Evolutionary conservation across 2,888 invertebrate genomes (phyloP), one percentile per base, ranked within the genome.

Genomic region (Caenorhabditis sinica): DNA sequence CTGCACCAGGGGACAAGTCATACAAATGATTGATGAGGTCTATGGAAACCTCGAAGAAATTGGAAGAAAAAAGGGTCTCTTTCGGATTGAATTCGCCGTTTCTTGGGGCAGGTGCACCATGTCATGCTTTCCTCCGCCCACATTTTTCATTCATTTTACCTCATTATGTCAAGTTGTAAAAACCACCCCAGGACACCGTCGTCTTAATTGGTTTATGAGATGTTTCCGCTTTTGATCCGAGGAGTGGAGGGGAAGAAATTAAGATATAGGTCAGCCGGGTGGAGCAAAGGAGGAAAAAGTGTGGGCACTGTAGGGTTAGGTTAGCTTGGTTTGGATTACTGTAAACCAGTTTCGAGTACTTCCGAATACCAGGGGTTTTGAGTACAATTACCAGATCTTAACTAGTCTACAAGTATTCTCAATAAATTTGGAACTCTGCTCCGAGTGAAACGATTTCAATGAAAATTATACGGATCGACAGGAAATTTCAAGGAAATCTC

Each of bases 1-100:
- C 73, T 61, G 71, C 63, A 80, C 72, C 45, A 68, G 40, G 40
- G 40, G 81, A 82, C 81, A 82, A 82, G 81, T 82, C 81, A 82
- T 82, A 82, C 81, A 74, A 82, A 82, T 82, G 82, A 82, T 82
- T 82, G 82, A 82, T 82, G 82, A 75, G 82, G 82, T 82, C 75
- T 82, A 82, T 82, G 75, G 82, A 75, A 82, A 63, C 61, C 36
- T 53, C 66, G 36, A 69, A 69, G 53, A 69, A 69, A 53, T 65
- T 30, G 58, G 40, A 43, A 36, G 53, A 65, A 43, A 63, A 28
- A 36, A 43, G 66, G 45, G 66, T 60, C 72, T 69, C 11, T 15
- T 25, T 25, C 58, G 25, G 51, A 63, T 72, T 43, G 40, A 61
- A 69, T 49, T 33, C 33, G 30, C 20, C 43, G 9, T 51, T 15